Evolutionary conservation across 2,888 invertebrate genomes (phyloP), one percentile per base, ranked within the genome.

Genomic region (Caenorhabditis drosophilae): DNA sequence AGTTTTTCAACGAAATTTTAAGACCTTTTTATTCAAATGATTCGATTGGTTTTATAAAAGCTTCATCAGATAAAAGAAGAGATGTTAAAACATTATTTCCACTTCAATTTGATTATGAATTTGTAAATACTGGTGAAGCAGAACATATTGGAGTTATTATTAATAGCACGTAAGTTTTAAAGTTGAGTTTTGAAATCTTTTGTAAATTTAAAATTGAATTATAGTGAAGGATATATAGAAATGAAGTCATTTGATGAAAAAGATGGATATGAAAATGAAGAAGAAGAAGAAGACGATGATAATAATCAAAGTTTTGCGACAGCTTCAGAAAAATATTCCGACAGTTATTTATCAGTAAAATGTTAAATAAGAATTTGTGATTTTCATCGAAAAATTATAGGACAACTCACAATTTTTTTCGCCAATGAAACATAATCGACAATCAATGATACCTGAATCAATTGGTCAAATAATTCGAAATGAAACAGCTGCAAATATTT

Each of bases 31-130:
- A 67, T 36, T 51, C 56, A 18, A 12, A 48, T 15, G 45, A 46
- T 27, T 44, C 60, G 3, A 23, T 35, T 3, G 42, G 49, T 7
- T 49, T 45, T 35, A 12, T 22, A 1, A 44, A 36, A 35, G 16
- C 31, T 12, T 26, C 47, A 18, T 49, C 55, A 4, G 53, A 38
- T 16, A 25, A 18, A 20, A 47, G 59, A 23, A 36, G 55, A 2
- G 59, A 66, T 26, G 36, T 55, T 41, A 58, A 58, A 35, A 34
- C 54, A 0, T 34, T 67, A 2, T 67, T 67, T 23, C 67, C 67
- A 23, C 34, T 67, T 22, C 67, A 54, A 23, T 67, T 58, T 23
- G 67, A 67, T 47, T 67, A 67, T 23, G 60, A 61, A 38, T 67
- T 61, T 25, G 60, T 67, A 2, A 57, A 53, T 26, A 55, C 55